phyloP scores from a whole-genome alignment of 2,888 invertebrate genomes.

The Elmis aenea region DNA sequence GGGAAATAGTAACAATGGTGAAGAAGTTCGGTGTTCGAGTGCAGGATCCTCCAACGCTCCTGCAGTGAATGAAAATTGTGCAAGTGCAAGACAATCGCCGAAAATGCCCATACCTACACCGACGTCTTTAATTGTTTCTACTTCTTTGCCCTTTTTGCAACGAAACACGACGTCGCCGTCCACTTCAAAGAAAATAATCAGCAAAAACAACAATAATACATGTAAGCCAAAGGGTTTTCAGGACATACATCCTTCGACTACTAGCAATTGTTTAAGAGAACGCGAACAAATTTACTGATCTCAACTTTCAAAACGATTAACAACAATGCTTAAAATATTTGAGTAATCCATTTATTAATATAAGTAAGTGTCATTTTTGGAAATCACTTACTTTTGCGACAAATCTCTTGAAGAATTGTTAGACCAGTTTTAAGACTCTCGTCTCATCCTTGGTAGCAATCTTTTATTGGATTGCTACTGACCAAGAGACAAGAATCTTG shows the following conservation, averaged over 20 bases:
- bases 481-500: too few species aligned
- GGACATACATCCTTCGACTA: not conserved
- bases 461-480: too few species aligned
- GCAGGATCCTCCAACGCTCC: constrained; percentile 23
- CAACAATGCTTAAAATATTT: too few species aligned
- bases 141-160: constrained; percentile 43
- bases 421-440: too few species aligned
- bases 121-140: constrained; percentile 36
- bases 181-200: constrained; percentile 58
- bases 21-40: constrained; percentile 29
- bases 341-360: too few species aligned
- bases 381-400: too few species aligned
- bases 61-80: constrained; percentile 29
- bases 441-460: too few species aligned
- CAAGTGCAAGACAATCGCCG: constrained; percentile 30
- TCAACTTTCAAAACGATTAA: too few species aligned
- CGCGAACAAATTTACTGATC: too few species aligned
- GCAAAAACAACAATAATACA: constrained; percentile 61
- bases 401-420: too few species aligned
- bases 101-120: constrained; percentile 28
- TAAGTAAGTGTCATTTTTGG: too few species aligned
- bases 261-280: not conserved
- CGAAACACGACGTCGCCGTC: constrained; percentile 49
- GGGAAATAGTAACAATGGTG: constrained; percentile 25
- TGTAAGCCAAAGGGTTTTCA: constrained; percentile 53